Evolutionary conservation across 2,888 invertebrate genomes (phyloP).

Genomic region (Capitulum mitella): DNA sequence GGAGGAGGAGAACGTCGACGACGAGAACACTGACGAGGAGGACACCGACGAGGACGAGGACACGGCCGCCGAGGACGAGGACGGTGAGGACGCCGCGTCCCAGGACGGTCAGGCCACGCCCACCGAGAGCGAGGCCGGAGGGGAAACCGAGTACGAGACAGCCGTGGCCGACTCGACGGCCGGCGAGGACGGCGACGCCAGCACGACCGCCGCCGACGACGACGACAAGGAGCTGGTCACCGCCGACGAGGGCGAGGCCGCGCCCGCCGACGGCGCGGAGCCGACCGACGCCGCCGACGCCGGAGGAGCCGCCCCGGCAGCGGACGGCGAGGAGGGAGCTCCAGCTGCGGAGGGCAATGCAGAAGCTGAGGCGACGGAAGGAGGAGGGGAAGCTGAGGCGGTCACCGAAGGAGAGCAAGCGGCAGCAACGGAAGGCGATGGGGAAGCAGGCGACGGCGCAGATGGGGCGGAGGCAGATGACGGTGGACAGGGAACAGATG

Average conservation of each 20-base stretch:
- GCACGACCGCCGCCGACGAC: background rate
- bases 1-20: background rate
- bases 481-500: background rate
- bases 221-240: background rate
- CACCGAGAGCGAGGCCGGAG: background rate
- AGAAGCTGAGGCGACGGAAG: background rate
- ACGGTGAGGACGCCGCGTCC: background rate
- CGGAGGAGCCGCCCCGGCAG: background rate
- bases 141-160: background rate
- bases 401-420: too few species aligned
- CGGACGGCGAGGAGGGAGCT: background rate
- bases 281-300: background rate
- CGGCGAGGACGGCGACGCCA: background rate
- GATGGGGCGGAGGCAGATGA: background rate
- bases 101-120: background rate
- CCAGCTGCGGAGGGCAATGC: background rate
- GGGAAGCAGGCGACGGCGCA: background rate
- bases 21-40: background rate
- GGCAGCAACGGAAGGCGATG: too few species aligned
- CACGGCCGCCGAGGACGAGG: background rate
- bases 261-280: background rate
- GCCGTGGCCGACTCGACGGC: background rate
- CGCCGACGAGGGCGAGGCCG: background rate
- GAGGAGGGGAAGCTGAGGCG: background rate
- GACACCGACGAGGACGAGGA: background rate